Evolutionary conservation across 2,797 vertebrate genomes (phyloP), one percentile per base, ranked within the genome.

Genomic region (Cichlasoma orientale): DNA sequence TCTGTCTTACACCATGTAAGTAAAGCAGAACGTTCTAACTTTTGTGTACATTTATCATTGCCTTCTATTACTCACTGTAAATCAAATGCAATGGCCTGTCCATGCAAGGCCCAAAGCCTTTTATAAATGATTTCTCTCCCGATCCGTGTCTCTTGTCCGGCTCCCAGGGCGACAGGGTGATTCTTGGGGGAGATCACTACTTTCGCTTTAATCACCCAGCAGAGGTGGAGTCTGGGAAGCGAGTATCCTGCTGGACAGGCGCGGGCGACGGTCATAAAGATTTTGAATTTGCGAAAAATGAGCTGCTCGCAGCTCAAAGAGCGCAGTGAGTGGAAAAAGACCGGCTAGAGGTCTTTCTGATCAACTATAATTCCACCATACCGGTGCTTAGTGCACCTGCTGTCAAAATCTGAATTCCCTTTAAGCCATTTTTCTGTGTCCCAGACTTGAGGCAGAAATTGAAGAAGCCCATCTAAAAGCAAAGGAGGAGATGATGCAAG

Each of bases 201-300:
- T 98, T 99, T 90, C 96, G 98, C 74, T 98, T 99, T 88, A 98
- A 99, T 89, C 97, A 99, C 86, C 98, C 98, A n/a, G 86, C 95
- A 53, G 98, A 99, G 88, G 97, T 98, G 90, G 96, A 97, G 87
- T 95, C 95, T 86, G 92, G 95, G 69, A 97, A 93, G 84, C 92
- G 86, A 0, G 89, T 87, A 0, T 96, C 96, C 3, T 93, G 93
- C 85, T 96, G 94, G 88, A 93, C 92, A 12, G 76, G 4, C 0
- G 16, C 86, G 27, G 94, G 93, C 1, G 96, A 98, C 3, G 93
- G 97, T 13, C 96, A 96, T 2, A 98, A 97, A 91, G 98, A 97
- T 82, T 99, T 99, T 90, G 98, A 99, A 83, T 99, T 97, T 86
- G 98, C 98, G 54, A 99, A 97, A 93, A 98, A 99, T 19, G 98